These are phyloP conservation scores for Porites evermanni DNA, from an alignment of 92 coral and sea anemone species.

Conservation along the genomic window DNA sequence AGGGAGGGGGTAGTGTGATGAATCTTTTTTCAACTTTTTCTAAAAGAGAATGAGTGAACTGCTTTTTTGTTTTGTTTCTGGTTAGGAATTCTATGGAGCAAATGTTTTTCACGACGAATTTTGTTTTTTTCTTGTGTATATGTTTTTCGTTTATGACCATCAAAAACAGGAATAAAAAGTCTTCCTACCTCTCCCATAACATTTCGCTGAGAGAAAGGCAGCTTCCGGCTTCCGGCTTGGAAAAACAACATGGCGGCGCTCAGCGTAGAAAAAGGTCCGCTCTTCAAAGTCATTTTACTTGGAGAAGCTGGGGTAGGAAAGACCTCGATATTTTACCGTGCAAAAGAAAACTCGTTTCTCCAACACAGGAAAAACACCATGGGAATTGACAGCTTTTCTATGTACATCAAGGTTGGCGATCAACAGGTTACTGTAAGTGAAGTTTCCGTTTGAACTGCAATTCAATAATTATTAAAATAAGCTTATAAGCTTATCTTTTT, in stretches of 20 bases:
- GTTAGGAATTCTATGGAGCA: too few species aligned
- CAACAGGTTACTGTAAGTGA: conserved; percentile 84
- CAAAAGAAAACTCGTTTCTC: conserved; percentile 79
- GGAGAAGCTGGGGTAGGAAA: conserved; percentile 98
- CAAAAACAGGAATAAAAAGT: too few species aligned
- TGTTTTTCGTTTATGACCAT: too few species aligned
- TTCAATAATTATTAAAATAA: too few species aligned
- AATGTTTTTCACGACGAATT: too few species aligned
- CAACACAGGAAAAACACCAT: conserved; percentile 66
- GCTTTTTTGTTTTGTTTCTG: too few species aligned
- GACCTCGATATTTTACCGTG: conserved; percentile 85
- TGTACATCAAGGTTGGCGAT: conserved; percentile 79
- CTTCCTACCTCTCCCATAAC: neutral
- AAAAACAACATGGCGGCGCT: conserved; percentile 69
- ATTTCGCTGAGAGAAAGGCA: neutral
- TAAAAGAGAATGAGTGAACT: too few species aligned
- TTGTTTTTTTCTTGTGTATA: too few species aligned
- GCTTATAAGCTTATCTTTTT: too few species aligned
- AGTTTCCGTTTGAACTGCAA: neutral
- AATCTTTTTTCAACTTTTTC: neutral
- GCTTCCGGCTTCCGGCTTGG: neutral
- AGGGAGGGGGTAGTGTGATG: neutral
- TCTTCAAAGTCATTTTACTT: conserved; percentile 87
- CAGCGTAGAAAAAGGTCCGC: conserved; percentile 79
- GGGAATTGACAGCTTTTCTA: conserved; percentile 92